A percentile compares a stretch with the other conserved stretches of the same genome.
Conservation (phyloP, 1,140 invertebrate species). For the Dysdera silvatica region DNA sequence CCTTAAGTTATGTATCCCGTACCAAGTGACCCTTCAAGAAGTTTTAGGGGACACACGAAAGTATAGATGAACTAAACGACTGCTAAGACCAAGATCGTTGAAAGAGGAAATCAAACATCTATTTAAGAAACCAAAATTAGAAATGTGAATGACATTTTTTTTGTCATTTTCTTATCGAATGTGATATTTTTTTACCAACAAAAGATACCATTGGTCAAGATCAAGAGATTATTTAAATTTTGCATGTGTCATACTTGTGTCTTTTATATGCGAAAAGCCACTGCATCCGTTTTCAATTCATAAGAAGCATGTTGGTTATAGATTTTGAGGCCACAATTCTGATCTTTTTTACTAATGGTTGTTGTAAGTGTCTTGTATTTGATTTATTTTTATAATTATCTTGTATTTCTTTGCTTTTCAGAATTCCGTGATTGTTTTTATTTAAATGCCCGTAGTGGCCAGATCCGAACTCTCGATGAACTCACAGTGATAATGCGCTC, state of each 20-base stretch:
- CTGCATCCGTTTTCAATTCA: not conserved
- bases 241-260: not conserved
- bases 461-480: slow-evolving; percentile 79
- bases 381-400: not conserved
- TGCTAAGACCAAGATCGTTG: too few species aligned
- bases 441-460: slow-evolving; percentile 74
- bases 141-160: too few species aligned
- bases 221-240: not conserved
- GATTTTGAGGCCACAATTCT: not conserved
- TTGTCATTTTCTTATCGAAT: too few species aligned
- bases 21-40: too few species aligned
- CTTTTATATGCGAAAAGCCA: not conserved
- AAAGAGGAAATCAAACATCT: too few species aligned
- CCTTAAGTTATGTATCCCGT: too few species aligned
- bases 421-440: slow-evolving; percentile 38
- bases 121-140: too few species aligned
- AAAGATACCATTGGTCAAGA: too few species aligned
- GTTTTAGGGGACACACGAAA: too few species aligned
- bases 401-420: slow-evolving; percentile 22
- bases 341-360: not conserved
- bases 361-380: not conserved
- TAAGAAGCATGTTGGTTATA: not conserved
- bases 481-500: slow-evolving; percentile 89
- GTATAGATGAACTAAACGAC: too few species aligned
- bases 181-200: too few species aligned